Base-by-base conservation (phyloP, 2,113 vertebrate genomes). In the Dicrurus megarhynchus region DNA sequence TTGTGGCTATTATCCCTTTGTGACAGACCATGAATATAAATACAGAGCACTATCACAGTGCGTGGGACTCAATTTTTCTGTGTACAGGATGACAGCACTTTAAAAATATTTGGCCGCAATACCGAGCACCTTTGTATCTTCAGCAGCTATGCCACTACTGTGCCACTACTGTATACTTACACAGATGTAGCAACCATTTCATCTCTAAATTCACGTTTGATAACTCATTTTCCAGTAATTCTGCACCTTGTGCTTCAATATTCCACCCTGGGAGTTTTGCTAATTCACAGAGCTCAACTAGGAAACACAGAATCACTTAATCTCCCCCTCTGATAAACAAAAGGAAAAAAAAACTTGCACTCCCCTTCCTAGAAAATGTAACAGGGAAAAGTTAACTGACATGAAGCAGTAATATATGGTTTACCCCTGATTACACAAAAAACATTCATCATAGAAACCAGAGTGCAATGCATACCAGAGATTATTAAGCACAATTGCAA, bases 301-400 rank as follows among this genome's bases (percentile, higher is more conserved):
- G 16, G 16, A 80, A 68, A 26, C 8, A 37, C 9, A 76, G 46
- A 74, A 41, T 47, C 23, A 33, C 16, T 71, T 68, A 22, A 22
- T 78, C 9, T 75, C 15, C 59, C 32, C 26, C 33, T 64, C 33
- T 55, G 5, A 50, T 56, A 67, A 74, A 57, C 4, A 49, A 67
- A 86, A 21, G 3, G 37, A 2, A 41, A 4, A 7, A 7, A 35
- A 41, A 50, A 4, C 37, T 8, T 12, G 1, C 4, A 37, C 7
- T 84, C 10, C 3, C 6, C 16, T 75, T 69, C 14, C 32, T 30
- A 27, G 21, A 46, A 84, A 75, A 47, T 27, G 7, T 5, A 53
- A 32, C 2, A 65, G 14, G 35, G 13, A 64, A 79, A 78, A 60
- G 4, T 20, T 55, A 81, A 49, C 21, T 18, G 17, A 44, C 28